Conservation (phyloP, 2,113 vertebrate genomes). For the Atherinomorus stipes region DNA sequence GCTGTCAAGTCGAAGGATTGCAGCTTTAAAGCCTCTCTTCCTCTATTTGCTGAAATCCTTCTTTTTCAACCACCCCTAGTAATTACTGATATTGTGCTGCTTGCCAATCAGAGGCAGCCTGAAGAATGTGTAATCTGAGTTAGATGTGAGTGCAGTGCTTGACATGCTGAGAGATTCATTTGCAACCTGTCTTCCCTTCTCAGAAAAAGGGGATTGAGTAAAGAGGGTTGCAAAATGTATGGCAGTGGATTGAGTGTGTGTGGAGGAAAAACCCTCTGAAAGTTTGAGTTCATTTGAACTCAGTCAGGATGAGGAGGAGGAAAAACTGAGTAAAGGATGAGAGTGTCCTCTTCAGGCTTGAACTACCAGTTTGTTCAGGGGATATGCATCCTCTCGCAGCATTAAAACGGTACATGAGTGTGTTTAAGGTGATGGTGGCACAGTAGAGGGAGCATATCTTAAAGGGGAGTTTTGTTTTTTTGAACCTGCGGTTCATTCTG, state of each 20-base stretch:
- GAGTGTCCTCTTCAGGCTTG: no score
- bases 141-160: slow-evolving; percentile 22
- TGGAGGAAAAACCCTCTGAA: slow-evolving; percentile 39
- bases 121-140: slow-evolving; percentile 63
- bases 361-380: no score
- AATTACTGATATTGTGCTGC: slow-evolving; percentile 74
- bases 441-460: no score
- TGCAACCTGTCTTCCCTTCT: slow-evolving; percentile 39
- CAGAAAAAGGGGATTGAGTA: slow-evolving; percentile 24
- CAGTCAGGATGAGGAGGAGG: background rate
- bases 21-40: slow-evolving; percentile 23
- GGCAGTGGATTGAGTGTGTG: slow-evolving; percentile 22
- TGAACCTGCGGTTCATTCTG: no score
- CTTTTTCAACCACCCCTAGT: slow-evolving; percentile 23
- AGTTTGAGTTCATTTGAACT: slow-evolving; percentile 8
- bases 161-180: slow-evolving; percentile 56
- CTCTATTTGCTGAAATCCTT: slow-evolving; percentile 27
- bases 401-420: no score
- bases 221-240: slow-evolving; percentile 5
- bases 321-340: background rate
- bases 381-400: no score
- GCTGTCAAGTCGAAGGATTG: slow-evolving; percentile 4
- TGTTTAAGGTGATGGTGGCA: no score
- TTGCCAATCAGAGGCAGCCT: slow-evolving; percentile 57
- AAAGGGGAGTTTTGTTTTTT: no score